phyloP scores from a whole-genome alignment of 1,140 invertebrate species.

The Helicoverpa zea region DNA sequence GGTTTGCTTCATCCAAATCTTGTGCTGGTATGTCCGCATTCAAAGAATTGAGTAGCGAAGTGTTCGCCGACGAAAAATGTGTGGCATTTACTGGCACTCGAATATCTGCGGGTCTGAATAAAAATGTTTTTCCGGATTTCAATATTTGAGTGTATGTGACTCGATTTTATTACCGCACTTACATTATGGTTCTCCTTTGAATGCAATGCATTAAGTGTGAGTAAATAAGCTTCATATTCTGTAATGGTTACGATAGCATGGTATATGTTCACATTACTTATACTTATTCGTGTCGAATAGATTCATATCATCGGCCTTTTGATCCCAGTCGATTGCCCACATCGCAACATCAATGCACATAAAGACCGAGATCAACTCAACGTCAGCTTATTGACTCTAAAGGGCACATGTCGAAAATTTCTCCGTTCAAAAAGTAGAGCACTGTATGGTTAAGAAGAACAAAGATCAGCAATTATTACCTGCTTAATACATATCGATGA shows the following conservation, averaged over 20 bases:
- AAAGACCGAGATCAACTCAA: conserved; percentile 28
- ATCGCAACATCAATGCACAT: conserved; percentile 28
- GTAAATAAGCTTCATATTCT: too few relatives aligned
- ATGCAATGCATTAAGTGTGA: not conserved
- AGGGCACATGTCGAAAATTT: conserved; percentile 18
- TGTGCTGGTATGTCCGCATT: conserved; percentile 13
- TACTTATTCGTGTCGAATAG: not conserved
- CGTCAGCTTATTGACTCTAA: conserved; percentile 24
- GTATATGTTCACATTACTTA: too few relatives aligned
- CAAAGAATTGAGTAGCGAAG: conserved; percentile 26
- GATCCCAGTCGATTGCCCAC: conserved; percentile 22
- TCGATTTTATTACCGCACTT: not conserved
- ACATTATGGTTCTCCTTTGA: not conserved
- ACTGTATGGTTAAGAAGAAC: not conserved
- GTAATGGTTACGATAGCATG: too few relatives aligned
- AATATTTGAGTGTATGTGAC: conserved; percentile 22
- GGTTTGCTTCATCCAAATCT: not conserved
- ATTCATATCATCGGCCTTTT: not conserved
- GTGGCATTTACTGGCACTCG: conserved; percentile 25
- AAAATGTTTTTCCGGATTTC: conserved; percentile 13
- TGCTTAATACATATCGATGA: too few relatives aligned
- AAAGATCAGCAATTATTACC: too few relatives aligned
- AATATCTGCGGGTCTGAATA: not conserved
- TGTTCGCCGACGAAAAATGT: conserved; percentile 21
- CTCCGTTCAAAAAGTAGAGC: not conserved